phyloP scores from a whole-genome alignment of 2,113 vertebrate genomes.

The Sceloporus undulatus region DNA sequence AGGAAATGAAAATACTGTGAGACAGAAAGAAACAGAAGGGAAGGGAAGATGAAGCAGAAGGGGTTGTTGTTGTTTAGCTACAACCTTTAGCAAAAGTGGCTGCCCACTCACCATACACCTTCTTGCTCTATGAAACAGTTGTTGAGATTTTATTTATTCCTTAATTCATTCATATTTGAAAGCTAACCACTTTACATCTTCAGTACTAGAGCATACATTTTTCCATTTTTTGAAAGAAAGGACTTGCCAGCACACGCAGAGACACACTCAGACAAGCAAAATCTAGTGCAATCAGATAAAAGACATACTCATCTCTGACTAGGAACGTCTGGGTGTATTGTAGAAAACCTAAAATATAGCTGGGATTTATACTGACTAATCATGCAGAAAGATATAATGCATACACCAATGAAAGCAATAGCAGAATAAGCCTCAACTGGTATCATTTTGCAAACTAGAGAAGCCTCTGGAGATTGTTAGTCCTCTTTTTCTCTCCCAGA shows the following conservation, averaged over 20 bases:
- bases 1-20: not conserved
- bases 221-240: not conserved
- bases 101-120: not conserved
- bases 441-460: conserved; percentile 29
- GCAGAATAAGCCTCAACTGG: conserved; percentile 46
- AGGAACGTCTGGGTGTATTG: not conserved
- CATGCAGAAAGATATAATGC: not conserved
- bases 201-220: not conserved
- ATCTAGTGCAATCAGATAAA: not conserved
- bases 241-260: not conserved
- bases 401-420: conserved; percentile 29
- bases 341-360: not conserved
- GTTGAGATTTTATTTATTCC: not conserved
- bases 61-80: not conserved
- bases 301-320: not conserved
- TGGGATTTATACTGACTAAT: not conserved
- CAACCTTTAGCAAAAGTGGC: not conserved
- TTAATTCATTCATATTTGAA: not conserved
- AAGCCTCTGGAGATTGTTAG: not conserved
- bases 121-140: not conserved
- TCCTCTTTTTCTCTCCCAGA: conserved; percentile 36
- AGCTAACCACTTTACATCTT: not conserved
- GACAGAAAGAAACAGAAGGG: not conserved
- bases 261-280: not conserved
- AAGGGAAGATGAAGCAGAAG: not conserved